phyloP scores from a whole-genome alignment of 2,888 invertebrate genomes.

The Calliphora vomitoria region DNA sequence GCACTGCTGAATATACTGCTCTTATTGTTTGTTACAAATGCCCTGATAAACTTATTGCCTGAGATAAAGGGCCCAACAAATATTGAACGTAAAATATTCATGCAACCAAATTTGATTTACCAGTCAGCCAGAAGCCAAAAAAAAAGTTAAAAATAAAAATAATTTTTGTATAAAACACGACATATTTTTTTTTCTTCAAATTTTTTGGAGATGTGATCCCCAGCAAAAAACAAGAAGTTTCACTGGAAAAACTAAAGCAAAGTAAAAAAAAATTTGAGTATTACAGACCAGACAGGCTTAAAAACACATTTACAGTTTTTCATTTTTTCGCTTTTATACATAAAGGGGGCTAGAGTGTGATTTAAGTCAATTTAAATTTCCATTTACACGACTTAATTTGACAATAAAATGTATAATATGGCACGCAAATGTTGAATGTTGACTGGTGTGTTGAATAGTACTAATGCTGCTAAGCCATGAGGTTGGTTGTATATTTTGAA shows the following conservation, averaged over 20 bases:
- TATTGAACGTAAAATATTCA: constrained; percentile 29
- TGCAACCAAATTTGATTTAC: constrained; percentile 25
- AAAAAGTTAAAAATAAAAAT: too few relatives aligned
- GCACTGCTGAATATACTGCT: too few relatives aligned
- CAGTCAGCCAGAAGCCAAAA: constrained; percentile 39
- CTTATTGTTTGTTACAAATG: too few relatives aligned
- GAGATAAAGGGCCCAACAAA: constrained; percentile 9
- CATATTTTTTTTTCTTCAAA: constrained; percentile 42
- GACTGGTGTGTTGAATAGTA: neutral
- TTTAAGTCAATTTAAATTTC: constrained; percentile 73
- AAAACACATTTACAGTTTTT: neutral
- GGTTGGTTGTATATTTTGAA: neutral
- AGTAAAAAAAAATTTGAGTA: too few relatives aligned
- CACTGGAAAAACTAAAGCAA: constrained; percentile 23
- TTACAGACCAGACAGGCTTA: neutral
- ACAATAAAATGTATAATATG: constrained; percentile 71
- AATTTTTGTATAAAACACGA: constrained; percentile 41
- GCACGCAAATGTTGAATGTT: constrained; percentile 67
- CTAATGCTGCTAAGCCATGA: neutral
- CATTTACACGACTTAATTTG: constrained; percentile 74
- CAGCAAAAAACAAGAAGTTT: constrained; percentile 12
- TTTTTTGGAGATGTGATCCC: too few relatives aligned
- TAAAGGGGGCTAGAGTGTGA: constrained; percentile 63
- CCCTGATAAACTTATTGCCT: neutral
- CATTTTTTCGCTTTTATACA: neutral